Percentiles rank a stretch among this genome's conserved stretches.
Evolutionary conservation across 2,888 invertebrate genomes (phyloP).

Genomic region (Drosophila pseudotalamancana): DNA sequence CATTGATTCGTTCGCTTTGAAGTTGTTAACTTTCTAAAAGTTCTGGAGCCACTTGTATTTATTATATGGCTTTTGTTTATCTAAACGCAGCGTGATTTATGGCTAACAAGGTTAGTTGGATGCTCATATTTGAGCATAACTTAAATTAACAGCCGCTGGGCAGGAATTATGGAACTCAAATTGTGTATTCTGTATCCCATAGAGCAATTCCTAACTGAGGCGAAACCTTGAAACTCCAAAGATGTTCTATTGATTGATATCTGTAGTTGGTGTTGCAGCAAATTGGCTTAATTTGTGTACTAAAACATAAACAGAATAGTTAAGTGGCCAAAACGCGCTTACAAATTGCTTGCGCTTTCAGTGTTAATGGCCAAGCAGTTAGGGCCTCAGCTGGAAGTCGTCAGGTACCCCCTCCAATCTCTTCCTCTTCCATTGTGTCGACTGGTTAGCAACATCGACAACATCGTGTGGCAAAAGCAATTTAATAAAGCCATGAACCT

Average conservation of each 20-base stretch:
- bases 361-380: constrained; percentile 64
- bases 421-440: background rate
- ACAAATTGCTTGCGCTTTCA: constrained; percentile 72
- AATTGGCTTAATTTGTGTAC: constrained; percentile 66
- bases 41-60: constrained; percentile 33
- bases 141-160: constrained; percentile 40
- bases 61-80: constrained; percentile 27
- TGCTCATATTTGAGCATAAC: constrained; percentile 40
- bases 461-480: constrained; percentile 60
- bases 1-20: constrained; percentile 48
- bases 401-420: background rate
- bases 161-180: constrained; percentile 25
- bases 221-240: constrained; percentile 14
- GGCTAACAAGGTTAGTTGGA: constrained; percentile 38
- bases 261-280: constrained; percentile 44
- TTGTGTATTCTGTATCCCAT: constrained; percentile 20
- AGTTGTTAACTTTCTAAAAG: constrained; percentile 64
- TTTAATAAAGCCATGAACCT: constrained; percentile 77
- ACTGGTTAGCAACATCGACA: background rate
- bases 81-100: constrained; percentile 48
- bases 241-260: constrained; percentile 50
- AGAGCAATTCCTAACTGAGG: background rate
- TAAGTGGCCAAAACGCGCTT: constrained; percentile 29
- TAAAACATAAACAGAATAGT: constrained; percentile 44
- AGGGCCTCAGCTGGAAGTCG: constrained; percentile 67